phyloP scores from a whole-genome alignment of 1,140 invertebrate species.

The Aphis gossypii region DNA sequence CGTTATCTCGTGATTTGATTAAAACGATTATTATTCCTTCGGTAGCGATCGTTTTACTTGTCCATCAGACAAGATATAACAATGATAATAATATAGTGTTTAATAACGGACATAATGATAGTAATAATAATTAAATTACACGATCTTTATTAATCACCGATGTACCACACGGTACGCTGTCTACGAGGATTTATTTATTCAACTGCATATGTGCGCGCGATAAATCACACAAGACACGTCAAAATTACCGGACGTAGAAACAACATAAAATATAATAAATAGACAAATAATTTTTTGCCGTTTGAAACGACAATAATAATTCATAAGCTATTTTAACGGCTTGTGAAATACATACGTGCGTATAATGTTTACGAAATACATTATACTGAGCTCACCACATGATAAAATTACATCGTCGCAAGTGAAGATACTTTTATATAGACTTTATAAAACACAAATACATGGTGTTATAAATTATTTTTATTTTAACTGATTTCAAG shows the following conservation, averaged over 20 bases:
- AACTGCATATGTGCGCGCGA: background rate
- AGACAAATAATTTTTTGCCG: constrained; percentile 10
- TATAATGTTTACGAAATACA: background rate
- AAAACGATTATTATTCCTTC: background rate
- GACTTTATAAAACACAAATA: background rate
- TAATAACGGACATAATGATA: background rate
- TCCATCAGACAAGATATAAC: background rate
- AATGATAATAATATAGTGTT: background rate
- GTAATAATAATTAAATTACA: background rate
- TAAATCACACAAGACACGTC: background rate
- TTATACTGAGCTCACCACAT: background rate
- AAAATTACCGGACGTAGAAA: background rate
- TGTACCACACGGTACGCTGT: background rate
- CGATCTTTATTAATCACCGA: background rate
- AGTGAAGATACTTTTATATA: background rate
- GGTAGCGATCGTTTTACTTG: background rate
- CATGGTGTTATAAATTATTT: background rate
- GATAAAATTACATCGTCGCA: background rate
- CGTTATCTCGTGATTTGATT: background rate
- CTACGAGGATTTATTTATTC: background rate
- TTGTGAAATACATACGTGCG: background rate
- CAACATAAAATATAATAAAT: background rate
- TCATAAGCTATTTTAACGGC: background rate
- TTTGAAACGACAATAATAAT: background rate
- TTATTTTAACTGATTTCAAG: background rate